Conservation (phyloP, 1,140 invertebrate genomes). For the Drosophila repletoides region DNA sequence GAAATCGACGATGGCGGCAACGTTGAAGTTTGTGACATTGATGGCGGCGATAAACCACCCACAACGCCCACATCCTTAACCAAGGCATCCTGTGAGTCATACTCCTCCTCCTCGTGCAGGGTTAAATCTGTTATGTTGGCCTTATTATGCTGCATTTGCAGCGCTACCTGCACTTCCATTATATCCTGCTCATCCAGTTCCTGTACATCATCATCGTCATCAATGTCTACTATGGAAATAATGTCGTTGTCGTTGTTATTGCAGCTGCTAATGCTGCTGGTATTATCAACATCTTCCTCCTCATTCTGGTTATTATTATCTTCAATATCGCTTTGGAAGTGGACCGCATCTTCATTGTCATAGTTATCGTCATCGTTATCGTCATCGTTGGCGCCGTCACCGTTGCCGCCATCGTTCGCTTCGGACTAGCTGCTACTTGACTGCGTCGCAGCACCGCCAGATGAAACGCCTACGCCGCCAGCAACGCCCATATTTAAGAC, state of each 20-base stretch:
- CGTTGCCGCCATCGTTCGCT: conserved; percentile 32
- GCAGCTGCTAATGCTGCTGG: neutral
- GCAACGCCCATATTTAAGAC: neutral
- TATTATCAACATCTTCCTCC: neutral
- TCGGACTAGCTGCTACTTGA: conserved; percentile 75
- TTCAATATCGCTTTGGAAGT: conserved; percentile 13
- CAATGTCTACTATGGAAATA: conserved; percentile 68
- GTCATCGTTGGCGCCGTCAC: conserved; percentile 1
- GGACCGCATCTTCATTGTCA: neutral
- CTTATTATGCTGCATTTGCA: conserved; percentile 11
- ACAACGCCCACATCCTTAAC: conserved; percentile 63
- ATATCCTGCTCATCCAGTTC: conserved; percentile 8
- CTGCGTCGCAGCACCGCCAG: conserved; percentile 37
- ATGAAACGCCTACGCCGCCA: conserved; percentile 15
- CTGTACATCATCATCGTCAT: conserved; percentile 40
- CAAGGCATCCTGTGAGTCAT: conserved; percentile 70
- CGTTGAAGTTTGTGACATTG: neutral
- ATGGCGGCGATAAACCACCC: conserved; percentile 40
- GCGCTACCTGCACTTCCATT: neutral
- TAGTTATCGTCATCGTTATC: neutral
- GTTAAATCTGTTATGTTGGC: conserved; percentile 21
- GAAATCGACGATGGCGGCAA: neutral
- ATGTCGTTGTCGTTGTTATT: conserved; percentile 44
- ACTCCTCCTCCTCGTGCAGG: conserved; percentile 40
- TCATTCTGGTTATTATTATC: neutral